A percentile compares a stretch with the other conserved stretches of the same genome.
Evolutionary conservation across 2,888 invertebrate species (phyloP).

Genomic region (Tetranychus piercei): DNA sequence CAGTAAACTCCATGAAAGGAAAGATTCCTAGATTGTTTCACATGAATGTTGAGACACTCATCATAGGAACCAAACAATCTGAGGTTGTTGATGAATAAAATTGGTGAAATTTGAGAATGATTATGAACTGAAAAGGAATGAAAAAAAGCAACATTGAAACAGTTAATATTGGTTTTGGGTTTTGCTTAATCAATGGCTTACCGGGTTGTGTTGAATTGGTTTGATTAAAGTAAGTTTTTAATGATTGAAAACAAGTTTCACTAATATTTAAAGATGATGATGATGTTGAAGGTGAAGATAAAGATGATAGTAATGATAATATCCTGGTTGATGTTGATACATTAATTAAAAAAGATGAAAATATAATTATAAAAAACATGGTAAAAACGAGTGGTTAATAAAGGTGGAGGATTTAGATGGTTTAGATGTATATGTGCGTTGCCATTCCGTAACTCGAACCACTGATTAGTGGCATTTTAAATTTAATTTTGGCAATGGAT

Average conservation of each 20-base stretch:
- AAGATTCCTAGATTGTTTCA: background rate
- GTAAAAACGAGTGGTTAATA: background rate
- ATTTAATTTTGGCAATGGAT: too few species aligned
- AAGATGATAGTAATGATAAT: background rate
- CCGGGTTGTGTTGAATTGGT: background rate
- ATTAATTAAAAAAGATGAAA: too few species aligned
- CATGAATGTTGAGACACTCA: background rate
- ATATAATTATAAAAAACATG: too few species aligned
- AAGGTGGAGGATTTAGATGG: too few species aligned
- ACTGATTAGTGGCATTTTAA: too few species aligned
- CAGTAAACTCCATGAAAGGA: conserved; percentile 5
- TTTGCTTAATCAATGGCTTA: background rate
- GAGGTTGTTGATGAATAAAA: background rate
- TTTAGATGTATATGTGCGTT: too few species aligned
- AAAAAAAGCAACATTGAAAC: too few species aligned
- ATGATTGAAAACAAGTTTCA: background rate
- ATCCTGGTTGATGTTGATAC: background rate
- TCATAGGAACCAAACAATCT: background rate
- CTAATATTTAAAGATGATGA: background rate
- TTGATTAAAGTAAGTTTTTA: background rate
- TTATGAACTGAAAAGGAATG: too few species aligned
- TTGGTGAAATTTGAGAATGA: background rate
- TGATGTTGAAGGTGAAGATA: background rate
- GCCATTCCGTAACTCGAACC: too few species aligned
- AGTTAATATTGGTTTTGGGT: too few species aligned